Conservation (phyloP, 1,140 invertebrate genomes). For the Proctacanthus coquilletti region DNA sequence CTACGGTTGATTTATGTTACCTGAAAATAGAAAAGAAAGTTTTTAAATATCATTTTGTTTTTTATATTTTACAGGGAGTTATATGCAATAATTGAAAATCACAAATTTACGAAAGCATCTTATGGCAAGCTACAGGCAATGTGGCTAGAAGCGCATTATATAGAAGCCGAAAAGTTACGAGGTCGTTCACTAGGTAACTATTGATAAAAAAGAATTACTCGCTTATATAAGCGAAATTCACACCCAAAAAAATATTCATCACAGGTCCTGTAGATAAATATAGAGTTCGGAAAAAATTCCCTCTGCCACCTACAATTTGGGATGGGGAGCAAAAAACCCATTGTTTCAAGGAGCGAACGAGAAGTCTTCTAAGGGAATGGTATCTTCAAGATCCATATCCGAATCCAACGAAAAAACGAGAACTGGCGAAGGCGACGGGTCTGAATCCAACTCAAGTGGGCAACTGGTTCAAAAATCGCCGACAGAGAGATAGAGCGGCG, state of each 20-base stretch:
- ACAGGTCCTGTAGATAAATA: slow-evolving; percentile 97
- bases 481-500: slow-evolving; percentile 94
- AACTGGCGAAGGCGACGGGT: slow-evolving; percentile 92
- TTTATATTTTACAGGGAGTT: slow-evolving; percentile 50
- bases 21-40: background rate
- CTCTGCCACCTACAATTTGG: slow-evolving; percentile 95
- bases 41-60: background rate
- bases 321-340: slow-evolving; percentile 99
- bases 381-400: slow-evolving; percentile 99
- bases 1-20: no score
- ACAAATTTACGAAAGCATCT: slow-evolving; percentile 92
- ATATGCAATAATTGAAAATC: slow-evolving; percentile 88
- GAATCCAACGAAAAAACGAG: slow-evolving; percentile 96
- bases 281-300: slow-evolving; percentile 98
- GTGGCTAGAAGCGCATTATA: slow-evolving; percentile 98
- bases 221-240: background rate
- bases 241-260: no score
- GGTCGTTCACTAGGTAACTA: slow-evolving; percentile 73
- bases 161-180: slow-evolving; percentile 90
- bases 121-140: slow-evolving; percentile 91
- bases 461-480: slow-evolving; percentile 99
- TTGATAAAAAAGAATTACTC: no score
- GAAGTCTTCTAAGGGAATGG: slow-evolving; percentile 90
- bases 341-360: slow-evolving; percentile 97
- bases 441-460: slow-evolving; percentile 98